phyloP scores from a whole-genome alignment of 2,113 vertebrate species.

The Eurystomus gularis region DNA sequence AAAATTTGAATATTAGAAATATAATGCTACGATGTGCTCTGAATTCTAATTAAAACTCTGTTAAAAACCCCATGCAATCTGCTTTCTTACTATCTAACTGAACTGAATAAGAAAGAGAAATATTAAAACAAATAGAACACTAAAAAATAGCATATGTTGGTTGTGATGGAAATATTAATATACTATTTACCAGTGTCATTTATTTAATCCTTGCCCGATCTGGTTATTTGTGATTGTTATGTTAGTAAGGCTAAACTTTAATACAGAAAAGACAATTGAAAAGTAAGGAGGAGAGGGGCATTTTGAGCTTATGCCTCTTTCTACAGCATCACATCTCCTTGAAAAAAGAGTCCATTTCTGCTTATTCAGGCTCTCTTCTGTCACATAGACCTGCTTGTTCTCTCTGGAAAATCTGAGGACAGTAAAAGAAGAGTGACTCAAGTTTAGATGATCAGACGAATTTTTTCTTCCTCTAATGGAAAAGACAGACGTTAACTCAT shows the following conservation, averaged over 20 bases:
- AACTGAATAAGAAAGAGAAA: not conserved
- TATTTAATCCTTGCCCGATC: not conserved
- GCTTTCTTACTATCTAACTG: not conserved
- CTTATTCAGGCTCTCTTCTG: not conserved
- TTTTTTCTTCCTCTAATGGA: conserved; percentile 37
- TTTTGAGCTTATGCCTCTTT: not conserved
- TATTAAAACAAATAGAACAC: not conserved
- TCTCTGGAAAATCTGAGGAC: not conserved
- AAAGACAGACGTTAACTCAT: conserved; percentile 55
- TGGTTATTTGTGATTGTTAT: not conserved
- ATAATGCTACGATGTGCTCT: not conserved
- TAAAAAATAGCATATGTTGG: not conserved
- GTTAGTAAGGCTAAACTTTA: not conserved
- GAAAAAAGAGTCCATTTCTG: not conserved
- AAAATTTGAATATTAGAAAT: not conserved
- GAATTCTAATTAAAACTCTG: not conserved
- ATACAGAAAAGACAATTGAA: not conserved
- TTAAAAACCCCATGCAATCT: not conserved
- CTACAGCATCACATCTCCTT: not conserved
- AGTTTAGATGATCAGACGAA: conserved; percentile 9
- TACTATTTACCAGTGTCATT: not conserved
- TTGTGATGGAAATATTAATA: not conserved
- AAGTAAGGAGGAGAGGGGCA: not conserved
- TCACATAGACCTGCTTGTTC: not conserved
- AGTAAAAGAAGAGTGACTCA: not conserved